These are phyloP conservation scores for Trachelipus rathkii DNA, from an alignment of 1,140 invertebrate genomes.

Conservation along the genomic window DNA sequence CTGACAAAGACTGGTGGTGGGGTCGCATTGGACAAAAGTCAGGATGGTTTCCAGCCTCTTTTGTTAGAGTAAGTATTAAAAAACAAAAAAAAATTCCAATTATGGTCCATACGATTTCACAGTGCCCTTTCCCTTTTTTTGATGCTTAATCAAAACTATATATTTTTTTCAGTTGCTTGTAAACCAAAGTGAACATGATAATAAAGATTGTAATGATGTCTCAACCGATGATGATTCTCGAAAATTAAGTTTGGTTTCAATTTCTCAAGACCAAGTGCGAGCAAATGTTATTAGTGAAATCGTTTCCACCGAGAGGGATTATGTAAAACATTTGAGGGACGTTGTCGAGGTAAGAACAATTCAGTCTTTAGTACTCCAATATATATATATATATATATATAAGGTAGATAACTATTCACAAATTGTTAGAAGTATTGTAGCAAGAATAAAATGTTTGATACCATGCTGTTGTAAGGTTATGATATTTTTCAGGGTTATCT, in stretches of 20 bases:
- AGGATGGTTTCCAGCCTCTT: slow-evolving; percentile 75
- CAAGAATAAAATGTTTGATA: no score
- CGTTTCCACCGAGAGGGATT: slow-evolving; percentile 72
- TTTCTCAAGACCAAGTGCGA: slow-evolving; percentile 65
- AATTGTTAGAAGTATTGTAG: no score
- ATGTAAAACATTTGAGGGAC: slow-evolving; percentile 73
- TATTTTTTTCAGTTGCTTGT: slow-evolving; percentile 56
- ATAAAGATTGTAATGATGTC: slow-evolving; percentile 55
- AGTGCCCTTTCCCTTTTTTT: not conserved
- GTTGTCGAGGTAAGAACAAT: slow-evolving; percentile 58
- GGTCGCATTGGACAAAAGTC: slow-evolving; percentile 60
- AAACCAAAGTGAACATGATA: slow-evolving; percentile 62
- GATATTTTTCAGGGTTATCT: slow-evolving; percentile 61
- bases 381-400: no score
- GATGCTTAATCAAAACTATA: not conserved
- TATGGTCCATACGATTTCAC: no score
- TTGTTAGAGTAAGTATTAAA: slow-evolving; percentile 63
- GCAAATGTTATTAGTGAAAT: slow-evolving; percentile 74
- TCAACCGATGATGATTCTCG: slow-evolving; percentile 46
- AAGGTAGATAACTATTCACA: no score
- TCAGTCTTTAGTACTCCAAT: no score
- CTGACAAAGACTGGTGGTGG: slow-evolving; percentile 76
- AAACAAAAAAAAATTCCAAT: not conserved
- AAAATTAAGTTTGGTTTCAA: slow-evolving; percentile 53
- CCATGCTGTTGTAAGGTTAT: no score